These are phyloP conservation scores for Littorina saxatilis DNA, from an alignment of 1,140 invertebrate species.

Conservation along the genomic window DNA sequence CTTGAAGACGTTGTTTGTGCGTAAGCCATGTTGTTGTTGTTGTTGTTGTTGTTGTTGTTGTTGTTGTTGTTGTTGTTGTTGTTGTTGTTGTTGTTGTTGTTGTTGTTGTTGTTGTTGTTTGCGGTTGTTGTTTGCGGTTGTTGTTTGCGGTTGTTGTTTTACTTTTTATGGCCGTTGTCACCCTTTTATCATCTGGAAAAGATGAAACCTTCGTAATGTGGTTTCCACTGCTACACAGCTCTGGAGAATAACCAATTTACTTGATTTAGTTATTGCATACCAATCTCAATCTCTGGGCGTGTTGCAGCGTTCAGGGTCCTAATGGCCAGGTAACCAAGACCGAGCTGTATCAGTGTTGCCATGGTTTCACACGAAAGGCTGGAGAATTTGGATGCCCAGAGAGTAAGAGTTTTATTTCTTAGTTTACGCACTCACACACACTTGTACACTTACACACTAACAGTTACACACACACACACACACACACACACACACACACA, in stretches of 20 bases:
- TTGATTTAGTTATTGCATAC: not conserved
- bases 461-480: not conserved
- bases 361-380: constrained; percentile 51
- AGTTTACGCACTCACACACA: not conserved
- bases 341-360: constrained; percentile 58
- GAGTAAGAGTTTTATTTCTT: constrained; percentile 44
- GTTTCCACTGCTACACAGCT: too few relatives aligned
- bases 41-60: too few relatives aligned
- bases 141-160: too few relatives aligned
- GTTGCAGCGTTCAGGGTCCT: constrained; percentile 36
- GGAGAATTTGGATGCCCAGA: constrained; percentile 55
- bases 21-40: too few relatives aligned
- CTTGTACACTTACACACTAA: not conserved
- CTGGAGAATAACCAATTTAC: too few relatives aligned
- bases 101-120: too few relatives aligned
- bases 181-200: not conserved
- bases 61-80: too few relatives aligned
- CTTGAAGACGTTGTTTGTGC: too few relatives aligned
- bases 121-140: too few relatives aligned
- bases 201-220: not conserved
- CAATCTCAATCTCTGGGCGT: not conserved
- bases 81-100: too few relatives aligned
- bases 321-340: constrained; percentile 35
- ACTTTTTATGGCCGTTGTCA: not conserved
- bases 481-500: not conserved